Conservation (phyloP, 1,140 invertebrate genomes). For the Lithobius niger region DNA sequence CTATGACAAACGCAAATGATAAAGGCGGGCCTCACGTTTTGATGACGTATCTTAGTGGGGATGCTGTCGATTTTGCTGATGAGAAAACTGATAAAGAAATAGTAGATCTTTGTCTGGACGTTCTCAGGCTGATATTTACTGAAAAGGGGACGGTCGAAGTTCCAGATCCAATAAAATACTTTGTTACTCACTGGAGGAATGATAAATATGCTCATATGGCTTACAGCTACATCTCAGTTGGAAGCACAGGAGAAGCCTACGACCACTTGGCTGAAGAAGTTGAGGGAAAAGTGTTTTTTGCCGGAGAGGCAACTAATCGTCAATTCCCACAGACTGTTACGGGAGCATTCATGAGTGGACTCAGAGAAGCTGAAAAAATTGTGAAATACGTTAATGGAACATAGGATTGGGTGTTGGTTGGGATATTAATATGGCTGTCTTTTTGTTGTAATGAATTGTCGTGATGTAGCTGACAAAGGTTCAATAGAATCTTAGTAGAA, state of each 20-base stretch:
- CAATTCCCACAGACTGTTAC: slow-evolving; percentile 35
- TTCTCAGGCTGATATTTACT: neutral
- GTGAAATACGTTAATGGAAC: too few species aligned
- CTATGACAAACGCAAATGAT: too few species aligned
- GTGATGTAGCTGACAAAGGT: too few species aligned
- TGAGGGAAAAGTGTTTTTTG: slow-evolving; percentile 34
- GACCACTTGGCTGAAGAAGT: slow-evolving; percentile 31
- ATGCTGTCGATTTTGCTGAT: neutral
- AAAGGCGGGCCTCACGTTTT: neutral
- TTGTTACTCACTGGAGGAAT: slow-evolving; percentile 34
- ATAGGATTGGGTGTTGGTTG: too few species aligned
- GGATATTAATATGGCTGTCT: too few species aligned
- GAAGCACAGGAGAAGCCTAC: slow-evolving; percentile 27
- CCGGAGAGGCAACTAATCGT: slow-evolving; percentile 35
- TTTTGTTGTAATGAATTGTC: too few species aligned
- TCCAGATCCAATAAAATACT: slow-evolving; percentile 29
- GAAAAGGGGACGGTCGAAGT: slow-evolving; percentile 16
- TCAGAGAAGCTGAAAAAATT: slow-evolving; percentile 33
- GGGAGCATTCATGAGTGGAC: slow-evolving; percentile 35
- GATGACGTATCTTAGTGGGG: neutral
- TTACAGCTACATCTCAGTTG: slow-evolving; percentile 35
- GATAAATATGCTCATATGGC: slow-evolving; percentile 30
- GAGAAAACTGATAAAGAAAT: neutral
- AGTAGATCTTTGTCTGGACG: neutral
- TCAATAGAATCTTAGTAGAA: too few species aligned